A percentile compares a stretch with the other conserved stretches of the same genome.
phyloP scores from a whole-genome alignment of 2,797 vertebrate genomes.

The Pangasius krempfi region DNA sequence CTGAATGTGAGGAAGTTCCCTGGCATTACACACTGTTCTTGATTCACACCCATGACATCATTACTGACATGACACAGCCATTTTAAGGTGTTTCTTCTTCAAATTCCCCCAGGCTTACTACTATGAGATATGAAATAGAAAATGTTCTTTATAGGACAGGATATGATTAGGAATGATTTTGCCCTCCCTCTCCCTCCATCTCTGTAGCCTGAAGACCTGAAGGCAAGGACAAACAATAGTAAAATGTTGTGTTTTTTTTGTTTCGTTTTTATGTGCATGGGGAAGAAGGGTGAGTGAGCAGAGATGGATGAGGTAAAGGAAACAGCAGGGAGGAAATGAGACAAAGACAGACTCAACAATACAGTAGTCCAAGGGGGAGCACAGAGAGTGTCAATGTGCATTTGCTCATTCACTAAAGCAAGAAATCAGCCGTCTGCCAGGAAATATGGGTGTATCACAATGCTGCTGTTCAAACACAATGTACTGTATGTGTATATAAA shows the following conservation, averaged over 20 bases:
- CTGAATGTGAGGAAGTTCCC: background rate
- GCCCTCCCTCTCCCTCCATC: background rate
- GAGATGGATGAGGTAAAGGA: constrained; percentile 51
- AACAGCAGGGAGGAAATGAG: constrained; percentile 40
- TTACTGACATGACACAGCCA: background rate
- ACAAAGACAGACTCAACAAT: constrained; percentile 51
- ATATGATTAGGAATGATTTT: background rate
- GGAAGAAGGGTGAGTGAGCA: background rate
- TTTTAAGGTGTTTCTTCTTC: background rate
- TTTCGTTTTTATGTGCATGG: background rate
- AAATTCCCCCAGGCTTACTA: background rate
- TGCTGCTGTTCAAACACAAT: background rate
- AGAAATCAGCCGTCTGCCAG: constrained; percentile 10
- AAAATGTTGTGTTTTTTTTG: background rate
- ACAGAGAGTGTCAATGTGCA: constrained; percentile 38
- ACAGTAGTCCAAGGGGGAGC: constrained; percentile 18
- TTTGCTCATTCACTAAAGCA: constrained; percentile 40
- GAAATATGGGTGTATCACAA: constrained; percentile 5
- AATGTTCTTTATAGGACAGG: background rate
- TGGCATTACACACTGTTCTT: background rate
- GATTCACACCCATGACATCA: background rate
- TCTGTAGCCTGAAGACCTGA: background rate
- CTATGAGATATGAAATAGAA: background rate
- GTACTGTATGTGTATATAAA: background rate
- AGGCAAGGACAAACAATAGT: background rate